Percentiles rank a stretch among this genome's conserved stretches.
Evolutionary conservation across 2,113 vertebrate genomes (phyloP).

Genomic region (Chroicocephalus ridibundus): DNA sequence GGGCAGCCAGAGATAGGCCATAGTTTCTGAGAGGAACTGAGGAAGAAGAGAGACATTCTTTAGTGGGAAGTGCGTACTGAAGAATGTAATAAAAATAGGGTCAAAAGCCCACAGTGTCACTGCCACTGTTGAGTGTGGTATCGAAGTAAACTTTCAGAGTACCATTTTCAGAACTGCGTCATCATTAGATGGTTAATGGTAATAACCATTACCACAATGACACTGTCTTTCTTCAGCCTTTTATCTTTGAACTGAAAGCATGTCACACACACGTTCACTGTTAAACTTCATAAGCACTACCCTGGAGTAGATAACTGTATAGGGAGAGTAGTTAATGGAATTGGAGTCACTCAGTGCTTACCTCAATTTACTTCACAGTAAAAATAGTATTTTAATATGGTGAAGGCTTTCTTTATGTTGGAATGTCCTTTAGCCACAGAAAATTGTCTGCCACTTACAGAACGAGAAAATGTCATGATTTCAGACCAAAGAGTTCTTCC

Average conservation of each 20-base stretch:
- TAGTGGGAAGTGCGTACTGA: not conserved
- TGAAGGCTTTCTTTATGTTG: not conserved
- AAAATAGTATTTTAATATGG: not conserved
- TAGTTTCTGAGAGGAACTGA: not conserved
- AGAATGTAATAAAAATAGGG: not conserved
- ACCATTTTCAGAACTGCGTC: not conserved
- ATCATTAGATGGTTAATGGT: not conserved
- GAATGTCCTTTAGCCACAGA: not conserved
- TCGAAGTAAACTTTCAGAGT: not conserved
- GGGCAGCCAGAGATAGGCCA: not conserved
- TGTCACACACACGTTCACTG: not conserved
- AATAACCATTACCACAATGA: not conserved
- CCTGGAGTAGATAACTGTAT: not conserved
- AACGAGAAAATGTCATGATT: not conserved
- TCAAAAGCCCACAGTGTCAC: not conserved
- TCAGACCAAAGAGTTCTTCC: not conserved
- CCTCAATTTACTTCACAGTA: not conserved
- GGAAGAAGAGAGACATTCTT: not conserved
- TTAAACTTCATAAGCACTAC: not conserved
- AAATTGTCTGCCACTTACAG: not conserved
- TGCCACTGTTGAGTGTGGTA: not conserved
- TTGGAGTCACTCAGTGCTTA: not conserved
- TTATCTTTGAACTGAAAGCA: not conserved
- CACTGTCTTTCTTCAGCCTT: not conserved
- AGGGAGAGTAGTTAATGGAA: not conserved